phyloP scores from a whole-genome alignment of 23 tunicate genomes.

The Ascidia mentula region DNA sequence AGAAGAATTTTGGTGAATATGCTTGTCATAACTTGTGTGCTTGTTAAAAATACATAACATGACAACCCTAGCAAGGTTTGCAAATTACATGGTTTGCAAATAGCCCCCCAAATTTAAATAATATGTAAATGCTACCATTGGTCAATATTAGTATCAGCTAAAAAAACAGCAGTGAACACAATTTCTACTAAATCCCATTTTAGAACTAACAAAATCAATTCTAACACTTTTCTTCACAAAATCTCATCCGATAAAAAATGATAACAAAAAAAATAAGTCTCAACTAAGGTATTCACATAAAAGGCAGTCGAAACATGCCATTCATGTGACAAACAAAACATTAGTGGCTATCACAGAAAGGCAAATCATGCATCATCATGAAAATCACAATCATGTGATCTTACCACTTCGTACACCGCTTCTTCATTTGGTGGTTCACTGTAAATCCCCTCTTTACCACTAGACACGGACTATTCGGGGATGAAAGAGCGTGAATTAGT shows the following conservation, averaged over 20 bases:
- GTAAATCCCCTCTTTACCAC: slow-evolving; percentile 9
- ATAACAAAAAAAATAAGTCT: background rate
- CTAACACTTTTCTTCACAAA: background rate
- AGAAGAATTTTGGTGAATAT: too few species aligned
- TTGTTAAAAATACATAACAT: too few species aligned
- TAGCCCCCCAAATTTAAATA: too few species aligned
- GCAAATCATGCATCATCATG: slow-evolving; percentile 1
- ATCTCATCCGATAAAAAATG: background rate
- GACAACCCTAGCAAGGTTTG: too few species aligned
- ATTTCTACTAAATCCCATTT: too few species aligned
- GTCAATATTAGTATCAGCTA: too few species aligned
- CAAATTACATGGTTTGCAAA: too few species aligned
- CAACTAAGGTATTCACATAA: background rate
- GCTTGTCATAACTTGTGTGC: too few species aligned
- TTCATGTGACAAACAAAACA: background rate
- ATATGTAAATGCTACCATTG: too few species aligned
- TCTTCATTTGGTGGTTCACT: slow-evolving; percentile 36
- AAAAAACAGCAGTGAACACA: too few species aligned
- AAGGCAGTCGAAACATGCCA: too few species aligned
- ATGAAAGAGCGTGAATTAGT: background rate
- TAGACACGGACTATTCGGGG: background rate
- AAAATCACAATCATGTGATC: slow-evolving; percentile 14
- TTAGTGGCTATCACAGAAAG: background rate
- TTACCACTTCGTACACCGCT: slow-evolving; percentile 29
- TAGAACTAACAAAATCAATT: background rate